Evolutionary conservation across 2,113 vertebrate species (phyloP).

Genomic region (Vicugna pacos): DNA sequence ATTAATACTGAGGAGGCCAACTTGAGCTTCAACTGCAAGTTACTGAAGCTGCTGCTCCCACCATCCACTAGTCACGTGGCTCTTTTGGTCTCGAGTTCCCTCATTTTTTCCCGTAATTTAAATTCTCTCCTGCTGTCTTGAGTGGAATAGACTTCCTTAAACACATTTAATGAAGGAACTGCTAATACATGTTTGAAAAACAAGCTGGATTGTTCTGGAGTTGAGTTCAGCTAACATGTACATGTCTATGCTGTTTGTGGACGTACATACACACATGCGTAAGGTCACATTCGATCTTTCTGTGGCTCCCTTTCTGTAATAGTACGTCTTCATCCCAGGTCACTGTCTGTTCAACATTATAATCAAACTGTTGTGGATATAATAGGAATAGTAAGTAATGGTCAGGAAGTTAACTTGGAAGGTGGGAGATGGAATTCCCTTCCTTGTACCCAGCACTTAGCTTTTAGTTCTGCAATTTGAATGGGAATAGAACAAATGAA

Average conservation of each 20-base stretch:
- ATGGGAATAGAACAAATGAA: background rate
- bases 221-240: background rate
- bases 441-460: background rate
- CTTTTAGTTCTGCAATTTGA: slow-evolving; percentile 23
- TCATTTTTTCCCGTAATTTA: background rate
- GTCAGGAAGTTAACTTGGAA: background rate
- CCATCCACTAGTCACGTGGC: rapidly evolving
- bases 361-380: background rate
- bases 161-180: background rate
- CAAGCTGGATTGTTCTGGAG: background rate
- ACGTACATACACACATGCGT: background rate
- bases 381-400: background rate
- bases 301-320: background rate
- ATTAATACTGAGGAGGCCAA: background rate
- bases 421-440: background rate
- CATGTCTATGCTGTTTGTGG: background rate
- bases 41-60: background rate
- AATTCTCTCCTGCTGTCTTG: background rate
- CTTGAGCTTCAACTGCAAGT: background rate
- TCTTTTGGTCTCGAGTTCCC: background rate
- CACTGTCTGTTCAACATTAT: slow-evolving; percentile 17
- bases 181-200: background rate
- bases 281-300: background rate
- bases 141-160: background rate
- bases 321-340: background rate